Percentiles rank a stretch among this genome's conserved stretches.
Evolutionary conservation across 2,888 invertebrate species (phyloP).

Genomic region (Drosophila mimica): DNA sequence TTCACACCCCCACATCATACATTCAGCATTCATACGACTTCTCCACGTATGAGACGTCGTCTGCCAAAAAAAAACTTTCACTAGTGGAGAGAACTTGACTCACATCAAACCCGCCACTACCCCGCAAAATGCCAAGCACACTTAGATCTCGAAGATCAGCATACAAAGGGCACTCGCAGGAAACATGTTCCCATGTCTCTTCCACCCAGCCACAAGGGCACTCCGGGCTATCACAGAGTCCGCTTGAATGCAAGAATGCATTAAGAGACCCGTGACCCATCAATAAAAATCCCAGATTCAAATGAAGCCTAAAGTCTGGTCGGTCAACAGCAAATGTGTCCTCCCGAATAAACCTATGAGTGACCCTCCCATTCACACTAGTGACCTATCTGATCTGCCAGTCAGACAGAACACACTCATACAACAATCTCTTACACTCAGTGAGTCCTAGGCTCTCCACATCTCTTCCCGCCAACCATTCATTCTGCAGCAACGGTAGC

Average conservation of each 20-base stretch:
- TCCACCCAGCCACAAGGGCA: slow-evolving; percentile 7
- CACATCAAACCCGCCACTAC: slow-evolving; percentile 6
- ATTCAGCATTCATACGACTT: not conserved
- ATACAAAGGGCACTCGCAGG: slow-evolving; percentile 19
- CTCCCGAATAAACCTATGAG: slow-evolving; percentile 10
- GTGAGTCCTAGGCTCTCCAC: slow-evolving; percentile 12
- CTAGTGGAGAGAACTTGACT: slow-evolving; percentile 18
- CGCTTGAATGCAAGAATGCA: slow-evolving; percentile 13
- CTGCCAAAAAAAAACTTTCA: not conserved
- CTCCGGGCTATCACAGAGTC: slow-evolving; percentile 1
- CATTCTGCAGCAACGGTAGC: slow-evolving; percentile 15
- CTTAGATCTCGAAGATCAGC: slow-evolving; percentile 4
- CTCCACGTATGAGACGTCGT: slow-evolving; percentile 1
- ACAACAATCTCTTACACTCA: not conserved
- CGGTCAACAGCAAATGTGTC: slow-evolving; percentile 1
- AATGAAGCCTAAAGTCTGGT: slow-evolving; percentile 12
- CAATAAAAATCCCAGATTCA: slow-evolving; percentile 6
- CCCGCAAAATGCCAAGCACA: slow-evolving; percentile 1
- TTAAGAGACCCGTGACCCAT: slow-evolving; percentile 17
- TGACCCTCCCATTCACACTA: slow-evolving; percentile 10
- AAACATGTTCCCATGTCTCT: slow-evolving; percentile 20
- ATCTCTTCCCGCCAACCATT: slow-evolving; percentile 15
- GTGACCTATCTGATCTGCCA: slow-evolving; percentile 15
- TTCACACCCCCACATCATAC: not conserved
- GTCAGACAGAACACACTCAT: slow-evolving; percentile 18